Percentiles rank a stretch among this genome's conserved stretches.
phyloP scores from a whole-genome alignment of 2,797 vertebrate genomes.

The Enteromius viviparus region DNA sequence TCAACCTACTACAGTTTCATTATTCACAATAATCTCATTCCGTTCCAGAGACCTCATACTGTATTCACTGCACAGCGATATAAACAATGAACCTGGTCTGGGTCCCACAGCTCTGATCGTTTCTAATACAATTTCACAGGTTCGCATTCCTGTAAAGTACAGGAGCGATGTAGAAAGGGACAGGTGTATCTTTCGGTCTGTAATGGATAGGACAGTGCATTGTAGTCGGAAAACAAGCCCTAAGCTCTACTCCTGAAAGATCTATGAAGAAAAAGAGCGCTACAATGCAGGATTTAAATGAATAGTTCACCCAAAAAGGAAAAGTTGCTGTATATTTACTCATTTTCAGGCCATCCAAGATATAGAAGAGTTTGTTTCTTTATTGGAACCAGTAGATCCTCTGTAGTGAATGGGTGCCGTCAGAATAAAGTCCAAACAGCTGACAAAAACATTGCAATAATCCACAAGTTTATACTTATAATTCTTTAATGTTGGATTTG shows the following conservation, averaged over 20 bases:
- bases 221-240: constrained; percentile 3
- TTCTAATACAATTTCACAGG: constrained; percentile 45
- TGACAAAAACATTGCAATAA: not conserved
- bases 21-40: constrained; percentile 49
- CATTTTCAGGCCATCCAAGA: not conserved
- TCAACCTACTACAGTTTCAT: constrained; percentile 44
- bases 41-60: constrained; percentile 34
- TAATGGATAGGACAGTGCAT: not conserved
- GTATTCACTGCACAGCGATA: constrained; percentile 42
- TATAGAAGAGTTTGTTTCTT: not conserved
- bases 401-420: not conserved
- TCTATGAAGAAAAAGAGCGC: not conserved
- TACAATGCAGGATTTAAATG: not conserved
- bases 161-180: not conserved
- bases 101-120: constrained; percentile 19
- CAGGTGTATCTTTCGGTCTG: constrained; percentile 14
- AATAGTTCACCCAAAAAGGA: not conserved
- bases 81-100: constrained; percentile 27
- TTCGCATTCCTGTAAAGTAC: constrained; percentile 22
- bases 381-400: not conserved
- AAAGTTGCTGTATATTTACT: not conserved
- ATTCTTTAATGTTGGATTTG: not conserved
- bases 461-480: not conserved
- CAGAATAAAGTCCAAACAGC: not conserved
- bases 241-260: constrained; percentile 2